A percentile compares a stretch with the other conserved stretches of the same genome.
phyloP scores from a whole-genome alignment of 2,888 invertebrate species.

The Drosophila villosipedis region DNA sequence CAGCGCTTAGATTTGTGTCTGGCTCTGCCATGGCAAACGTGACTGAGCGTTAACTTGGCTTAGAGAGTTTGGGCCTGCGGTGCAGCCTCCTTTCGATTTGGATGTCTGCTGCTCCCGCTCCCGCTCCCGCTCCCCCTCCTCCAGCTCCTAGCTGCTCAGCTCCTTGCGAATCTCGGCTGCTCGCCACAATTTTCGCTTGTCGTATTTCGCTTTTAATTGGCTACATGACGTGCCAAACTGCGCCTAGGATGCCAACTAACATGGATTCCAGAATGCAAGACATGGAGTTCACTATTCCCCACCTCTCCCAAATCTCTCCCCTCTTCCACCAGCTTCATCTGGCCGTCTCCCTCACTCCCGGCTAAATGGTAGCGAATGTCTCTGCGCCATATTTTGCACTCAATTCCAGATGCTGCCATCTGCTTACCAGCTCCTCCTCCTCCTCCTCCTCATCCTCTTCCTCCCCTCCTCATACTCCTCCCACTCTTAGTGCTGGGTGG shows the following conservation, averaged over 20 bases:
- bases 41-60: constrained; percentile 54
- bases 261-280: constrained; percentile 73
- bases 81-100: constrained; percentile 54
- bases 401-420: constrained; percentile 66
- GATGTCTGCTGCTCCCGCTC: constrained; percentile 28
- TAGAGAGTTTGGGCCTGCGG: constrained; percentile 41
- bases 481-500: constrained; percentile 5
- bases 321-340: no score
- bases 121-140: neutral
- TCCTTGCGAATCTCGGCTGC: constrained; percentile 50
- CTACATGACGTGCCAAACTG: constrained; percentile 80
- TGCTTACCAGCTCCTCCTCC: constrained; percentile 24
- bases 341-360: neutral
- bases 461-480: constrained; percentile 4
- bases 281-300: constrained; percentile 25
- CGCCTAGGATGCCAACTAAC: constrained; percentile 68
- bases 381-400: constrained; percentile 78
- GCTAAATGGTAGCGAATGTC: constrained; percentile 11
- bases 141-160: neutral
- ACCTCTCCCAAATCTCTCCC: neutral
- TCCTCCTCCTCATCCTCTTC: constrained; percentile 11
- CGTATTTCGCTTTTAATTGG: constrained; percentile 81
- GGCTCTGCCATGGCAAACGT: constrained; percentile 59
- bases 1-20: constrained; percentile 74
- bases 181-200: constrained; percentile 70